Evolutionary conservation across 2,888 invertebrate species (phyloP).

Genomic region (Ennomos quercinarius): DNA sequence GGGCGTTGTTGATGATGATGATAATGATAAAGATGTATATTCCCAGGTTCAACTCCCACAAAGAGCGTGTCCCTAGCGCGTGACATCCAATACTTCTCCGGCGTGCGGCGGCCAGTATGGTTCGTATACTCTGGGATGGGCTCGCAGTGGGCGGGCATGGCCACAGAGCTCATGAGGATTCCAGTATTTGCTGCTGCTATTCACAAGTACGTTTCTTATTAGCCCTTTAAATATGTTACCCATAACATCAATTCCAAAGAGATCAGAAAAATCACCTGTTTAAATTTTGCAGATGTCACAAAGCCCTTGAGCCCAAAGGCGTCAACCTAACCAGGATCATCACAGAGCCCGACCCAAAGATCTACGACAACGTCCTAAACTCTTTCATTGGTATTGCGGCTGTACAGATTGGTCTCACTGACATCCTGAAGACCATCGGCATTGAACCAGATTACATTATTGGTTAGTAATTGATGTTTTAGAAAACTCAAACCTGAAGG

Average conservation of each 20-base stretch:
- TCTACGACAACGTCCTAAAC: constrained; percentile 88
- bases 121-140: constrained; percentile 97
- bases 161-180: constrained; percentile 89
- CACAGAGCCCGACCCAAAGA: constrained; percentile 85
- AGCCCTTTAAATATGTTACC: no score
- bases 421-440: constrained; percentile 79
- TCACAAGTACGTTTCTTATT: constrained; percentile 75
- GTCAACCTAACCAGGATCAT: constrained; percentile 88
- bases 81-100: constrained; percentile 86
- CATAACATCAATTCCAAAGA: no score
- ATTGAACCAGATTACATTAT: constrained; percentile 79
- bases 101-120: constrained; percentile 90
- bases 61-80: constrained; percentile 70
- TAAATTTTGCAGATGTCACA: constrained; percentile 78
- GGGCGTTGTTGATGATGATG: no score
- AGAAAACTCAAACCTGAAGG: background rate
- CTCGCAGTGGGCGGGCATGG: constrained; percentile 95
- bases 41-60: constrained; percentile 66
- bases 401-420: constrained; percentile 86
- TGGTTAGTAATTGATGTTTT: constrained; percentile 56
- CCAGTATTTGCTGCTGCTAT: constrained; percentile 91
- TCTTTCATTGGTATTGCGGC: constrained; percentile 91
- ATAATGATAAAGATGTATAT: constrained; percentile 46
- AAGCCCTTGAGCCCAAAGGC: constrained; percentile 86
- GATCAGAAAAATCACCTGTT: background rate